phyloP scores from a whole-genome alignment of 2,113 vertebrate genomes.

The Pelusios castaneus region DNA sequence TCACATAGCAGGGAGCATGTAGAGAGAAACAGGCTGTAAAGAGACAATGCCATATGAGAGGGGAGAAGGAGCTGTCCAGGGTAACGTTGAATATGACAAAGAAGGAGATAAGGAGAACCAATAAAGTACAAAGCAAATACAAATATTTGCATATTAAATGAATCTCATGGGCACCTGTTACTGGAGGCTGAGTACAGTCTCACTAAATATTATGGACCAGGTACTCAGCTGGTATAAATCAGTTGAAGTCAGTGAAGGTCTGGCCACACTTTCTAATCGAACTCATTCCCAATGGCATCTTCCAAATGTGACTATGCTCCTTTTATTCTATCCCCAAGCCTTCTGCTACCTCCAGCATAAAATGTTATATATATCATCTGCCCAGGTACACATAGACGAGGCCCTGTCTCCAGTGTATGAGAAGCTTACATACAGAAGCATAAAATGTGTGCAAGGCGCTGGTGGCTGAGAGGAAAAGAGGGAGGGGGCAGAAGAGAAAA shows the following conservation, averaged over 20 bases:
- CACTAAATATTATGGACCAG: neutral
- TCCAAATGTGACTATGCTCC: neutral
- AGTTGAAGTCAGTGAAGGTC: neutral
- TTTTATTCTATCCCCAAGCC: neutral
- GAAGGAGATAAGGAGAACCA: neutral
- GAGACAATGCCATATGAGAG: slow-evolving; percentile 1
- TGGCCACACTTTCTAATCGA: neutral
- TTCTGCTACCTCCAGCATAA: neutral
- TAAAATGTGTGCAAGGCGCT: slow-evolving; percentile 3
- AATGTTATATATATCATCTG: fast-evolving
- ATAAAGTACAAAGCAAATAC: neutral
- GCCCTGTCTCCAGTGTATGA: neutral
- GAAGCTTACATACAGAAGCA: neutral
- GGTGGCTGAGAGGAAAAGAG: neutral
- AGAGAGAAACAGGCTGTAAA: neutral
- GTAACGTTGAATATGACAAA: neutral
- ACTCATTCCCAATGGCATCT: neutral
- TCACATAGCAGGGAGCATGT: neutral
- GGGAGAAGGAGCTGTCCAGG: neutral
- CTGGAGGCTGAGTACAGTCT: neutral
- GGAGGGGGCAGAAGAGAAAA: neutral
- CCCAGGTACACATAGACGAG: neutral
- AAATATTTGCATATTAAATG: neutral
- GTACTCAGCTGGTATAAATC: neutral
- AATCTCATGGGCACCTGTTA: neutral